Percentiles rank a stretch among this genome's conserved stretches.
Evolutionary conservation across 2,113 vertebrate genomes (phyloP).

Genomic region (Dipodomys merriami): DNA sequence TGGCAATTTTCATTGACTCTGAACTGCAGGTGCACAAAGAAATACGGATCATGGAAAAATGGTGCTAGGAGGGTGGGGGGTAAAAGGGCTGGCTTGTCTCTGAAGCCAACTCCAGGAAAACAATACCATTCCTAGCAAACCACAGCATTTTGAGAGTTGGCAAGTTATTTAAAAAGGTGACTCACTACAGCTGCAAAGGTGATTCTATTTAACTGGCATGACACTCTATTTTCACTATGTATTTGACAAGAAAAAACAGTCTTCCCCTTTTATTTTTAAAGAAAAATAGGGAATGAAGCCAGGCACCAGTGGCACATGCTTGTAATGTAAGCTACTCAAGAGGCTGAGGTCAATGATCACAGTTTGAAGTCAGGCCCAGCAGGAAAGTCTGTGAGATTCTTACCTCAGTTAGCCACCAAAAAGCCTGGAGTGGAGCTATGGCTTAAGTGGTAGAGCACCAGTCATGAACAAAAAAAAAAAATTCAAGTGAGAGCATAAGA

Average conservation of each 20-base stretch:
- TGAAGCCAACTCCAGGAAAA: conserved; percentile 1
- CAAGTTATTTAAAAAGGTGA: conserved; percentile 40
- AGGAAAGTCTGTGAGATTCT: no score
- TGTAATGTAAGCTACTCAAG: no score
- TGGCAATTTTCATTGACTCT: conserved; percentile 78
- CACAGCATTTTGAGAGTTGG: neutral
- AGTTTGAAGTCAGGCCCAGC: no score
- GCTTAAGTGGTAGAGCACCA: no score
- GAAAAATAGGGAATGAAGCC: no score
- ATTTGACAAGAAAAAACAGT: neutral
- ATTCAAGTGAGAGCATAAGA: no score
- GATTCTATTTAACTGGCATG: neutral
- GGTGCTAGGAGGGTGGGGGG: neutral
- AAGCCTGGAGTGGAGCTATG: no score
- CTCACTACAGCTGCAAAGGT: conserved; percentile 41
- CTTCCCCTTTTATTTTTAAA: conserved; percentile 31
- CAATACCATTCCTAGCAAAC: conserved; percentile 19
- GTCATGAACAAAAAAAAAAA: no score
- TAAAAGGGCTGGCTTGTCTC: neutral
- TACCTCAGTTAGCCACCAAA: no score
- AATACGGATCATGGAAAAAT: neutral
- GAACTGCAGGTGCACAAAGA: conserved; percentile 79
- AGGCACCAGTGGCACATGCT: no score
- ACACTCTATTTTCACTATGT: conserved; percentile 26
- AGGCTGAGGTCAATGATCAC: no score